Percentiles rank a stretch among this genome's conserved stretches.
Evolutionary conservation across 2,113 vertebrate species (phyloP).

Genomic region (Epinephelus cyanopodus): DNA sequence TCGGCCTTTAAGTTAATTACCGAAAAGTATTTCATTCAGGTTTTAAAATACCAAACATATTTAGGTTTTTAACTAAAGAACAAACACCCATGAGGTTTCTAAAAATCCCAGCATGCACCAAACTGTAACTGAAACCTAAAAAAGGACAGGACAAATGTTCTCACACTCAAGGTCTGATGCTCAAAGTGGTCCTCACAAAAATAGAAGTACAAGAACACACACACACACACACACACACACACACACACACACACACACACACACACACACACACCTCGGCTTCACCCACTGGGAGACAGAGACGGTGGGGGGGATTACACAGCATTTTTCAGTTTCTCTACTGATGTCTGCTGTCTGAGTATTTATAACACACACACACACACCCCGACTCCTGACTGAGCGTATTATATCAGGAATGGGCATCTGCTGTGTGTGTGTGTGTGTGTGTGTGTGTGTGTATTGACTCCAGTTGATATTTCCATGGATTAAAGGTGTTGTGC

Average conservation of each 20-base stretch:
- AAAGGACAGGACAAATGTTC: neutral
- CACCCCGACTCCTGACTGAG: constrained; percentile 4
- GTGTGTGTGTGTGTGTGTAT: constrained; percentile 1
- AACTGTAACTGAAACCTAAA: too few relatives aligned
- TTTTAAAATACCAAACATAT: neutral
- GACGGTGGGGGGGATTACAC: constrained; percentile 8
- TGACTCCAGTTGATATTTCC: constrained; percentile 4
- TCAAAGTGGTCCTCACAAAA: neutral
- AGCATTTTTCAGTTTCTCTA: constrained; percentile 19
- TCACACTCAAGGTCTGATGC: neutral
- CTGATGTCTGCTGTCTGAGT: constrained; percentile 10
- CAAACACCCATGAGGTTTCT: neutral
- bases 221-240: neutral
- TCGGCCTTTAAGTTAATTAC: neutral
- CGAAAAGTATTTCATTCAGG: neutral
- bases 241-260: neutral
- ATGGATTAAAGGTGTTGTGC: constrained; percentile 31
- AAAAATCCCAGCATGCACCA: too few relatives aligned
- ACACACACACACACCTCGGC: constrained; percentile 1
- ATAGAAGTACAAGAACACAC: neutral
- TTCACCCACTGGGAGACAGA: constrained; percentile 2
- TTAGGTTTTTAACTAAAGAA: neutral
- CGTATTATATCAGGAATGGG: neutral
- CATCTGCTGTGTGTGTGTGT: constrained; percentile 9
- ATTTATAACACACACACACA: constrained; percentile 27